These are phyloP conservation scores for Nomada ferruginata DNA, from an alignment of 2,888 invertebrate species.

Conservation along the genomic window DNA sequence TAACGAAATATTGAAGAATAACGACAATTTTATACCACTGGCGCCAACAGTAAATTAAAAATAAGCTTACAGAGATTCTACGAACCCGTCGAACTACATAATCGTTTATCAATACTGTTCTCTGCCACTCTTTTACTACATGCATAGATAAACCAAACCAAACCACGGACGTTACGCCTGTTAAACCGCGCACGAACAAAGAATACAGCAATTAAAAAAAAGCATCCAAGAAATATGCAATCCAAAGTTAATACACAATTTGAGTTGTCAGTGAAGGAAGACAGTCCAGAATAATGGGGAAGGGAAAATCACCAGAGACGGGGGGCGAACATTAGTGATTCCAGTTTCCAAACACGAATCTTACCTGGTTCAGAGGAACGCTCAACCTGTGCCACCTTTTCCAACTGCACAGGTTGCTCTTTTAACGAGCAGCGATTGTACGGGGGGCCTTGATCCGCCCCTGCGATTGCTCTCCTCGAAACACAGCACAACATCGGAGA, in stretches of 20 bases:
- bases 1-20: too few relatives aligned
- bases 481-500: slow-evolving; percentile 80
- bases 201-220: background rate
- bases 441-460: slow-evolving; percentile 57
- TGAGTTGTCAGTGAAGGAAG: background rate
- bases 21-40: too few relatives aligned
- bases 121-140: too few relatives aligned
- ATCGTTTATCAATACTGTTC: too few relatives aligned
- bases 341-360: background rate
- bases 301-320: background rate
- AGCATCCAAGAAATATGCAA: too few relatives aligned
- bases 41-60: too few relatives aligned
- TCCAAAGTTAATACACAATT: background rate
- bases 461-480: slow-evolving; percentile 75
- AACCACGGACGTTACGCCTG: too few relatives aligned
- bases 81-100: too few relatives aligned
- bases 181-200: background rate
- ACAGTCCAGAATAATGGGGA: background rate
- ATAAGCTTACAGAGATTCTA: too few relatives aligned
- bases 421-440: slow-evolving; percentile 40
- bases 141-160: too few relatives aligned
- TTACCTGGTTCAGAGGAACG: slow-evolving; percentile 56
- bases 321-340: background rate
- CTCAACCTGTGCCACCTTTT: slow-evolving; percentile 39
- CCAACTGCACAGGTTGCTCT: slow-evolving; percentile 31